Evolutionary conservation across 2,113 vertebrate genomes (phyloP).

Genomic region (Spea multiplicata): DNA sequence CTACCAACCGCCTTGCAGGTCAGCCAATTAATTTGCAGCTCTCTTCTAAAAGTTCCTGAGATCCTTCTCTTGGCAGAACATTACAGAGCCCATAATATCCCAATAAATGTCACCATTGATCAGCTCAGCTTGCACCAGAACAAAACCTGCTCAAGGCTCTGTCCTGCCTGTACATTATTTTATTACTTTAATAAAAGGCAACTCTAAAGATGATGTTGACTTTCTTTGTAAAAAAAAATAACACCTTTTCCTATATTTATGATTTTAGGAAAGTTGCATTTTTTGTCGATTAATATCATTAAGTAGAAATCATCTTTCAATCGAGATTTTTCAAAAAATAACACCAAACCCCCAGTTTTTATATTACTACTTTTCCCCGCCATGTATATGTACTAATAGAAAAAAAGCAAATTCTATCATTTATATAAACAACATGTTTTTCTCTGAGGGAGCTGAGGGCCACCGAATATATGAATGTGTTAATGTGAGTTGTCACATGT

Average conservation of each 20-base stretch:
- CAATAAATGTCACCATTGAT: constrained; percentile 46
- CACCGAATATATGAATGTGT: too few species aligned
- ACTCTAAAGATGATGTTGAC: not conserved
- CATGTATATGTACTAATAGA: too few species aligned
- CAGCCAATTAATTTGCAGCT: constrained; percentile 48
- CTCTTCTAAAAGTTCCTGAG: constrained; percentile 45
- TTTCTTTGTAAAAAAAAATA: not conserved
- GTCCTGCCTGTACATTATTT: constrained; percentile 18
- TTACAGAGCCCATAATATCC: constrained; percentile 45
- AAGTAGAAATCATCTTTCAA: too few species aligned
- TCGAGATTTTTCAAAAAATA: too few species aligned
- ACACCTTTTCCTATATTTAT: not conserved
- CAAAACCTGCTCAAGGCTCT: constrained; percentile 32
- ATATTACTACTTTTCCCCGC: too few species aligned
- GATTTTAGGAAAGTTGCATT: too few species aligned
- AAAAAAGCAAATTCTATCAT: too few species aligned
- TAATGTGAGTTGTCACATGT: too few species aligned
- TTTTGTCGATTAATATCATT: too few species aligned
- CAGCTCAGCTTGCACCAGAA: constrained; percentile 32
- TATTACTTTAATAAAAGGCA: constrained; percentile 21
- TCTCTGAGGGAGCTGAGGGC: too few species aligned
- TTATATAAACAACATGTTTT: too few species aligned
- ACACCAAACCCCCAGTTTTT: too few species aligned
- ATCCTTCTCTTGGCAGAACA: constrained; percentile 41
- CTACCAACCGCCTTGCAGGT: constrained; percentile 29